Evolutionary conservation across 2,113 vertebrate species (phyloP).

Genomic region (Hydropotes inermis): DNA sequence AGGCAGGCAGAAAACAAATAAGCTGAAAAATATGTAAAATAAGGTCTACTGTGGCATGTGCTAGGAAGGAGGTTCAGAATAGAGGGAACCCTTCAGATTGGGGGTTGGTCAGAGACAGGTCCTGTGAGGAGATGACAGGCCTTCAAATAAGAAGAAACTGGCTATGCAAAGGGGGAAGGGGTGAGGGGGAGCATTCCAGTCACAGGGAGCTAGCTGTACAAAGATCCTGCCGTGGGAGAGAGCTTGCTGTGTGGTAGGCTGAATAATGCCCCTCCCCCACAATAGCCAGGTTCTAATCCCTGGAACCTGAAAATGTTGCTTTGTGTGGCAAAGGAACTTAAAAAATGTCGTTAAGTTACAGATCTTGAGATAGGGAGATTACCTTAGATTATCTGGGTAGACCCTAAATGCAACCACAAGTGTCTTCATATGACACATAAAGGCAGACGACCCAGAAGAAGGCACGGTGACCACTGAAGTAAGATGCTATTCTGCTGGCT

Average conservation of each 20-base stretch:
- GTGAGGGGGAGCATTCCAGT: too few species aligned
- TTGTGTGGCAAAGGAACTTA: neutral
- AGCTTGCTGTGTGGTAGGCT: neutral
- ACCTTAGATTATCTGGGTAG: neutral
- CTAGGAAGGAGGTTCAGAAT: neutral
- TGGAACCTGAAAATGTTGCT: neutral
- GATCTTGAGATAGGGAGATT: neutral
- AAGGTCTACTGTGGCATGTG: neutral
- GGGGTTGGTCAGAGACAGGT: neutral
- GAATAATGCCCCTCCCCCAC: neutral
- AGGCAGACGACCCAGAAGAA: neutral
- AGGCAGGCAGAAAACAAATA: neutral
- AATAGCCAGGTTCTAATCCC: neutral
- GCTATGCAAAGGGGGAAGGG: neutral
- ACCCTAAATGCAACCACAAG: neutral
- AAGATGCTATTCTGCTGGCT: neutral
- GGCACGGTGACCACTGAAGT: neutral
- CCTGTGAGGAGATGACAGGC: neutral
- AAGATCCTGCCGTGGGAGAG: neutral
- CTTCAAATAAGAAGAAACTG: neutral
- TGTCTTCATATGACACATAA: neutral
- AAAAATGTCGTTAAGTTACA: neutral
- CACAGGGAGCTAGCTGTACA: neutral
- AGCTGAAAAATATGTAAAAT: neutral
- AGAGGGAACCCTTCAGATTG: neutral